A percentile compares a stretch with the other conserved stretches of the same genome.
Conservation (phyloP, 2,113 vertebrate genomes). For the Platysternon megacephalum region DNA sequence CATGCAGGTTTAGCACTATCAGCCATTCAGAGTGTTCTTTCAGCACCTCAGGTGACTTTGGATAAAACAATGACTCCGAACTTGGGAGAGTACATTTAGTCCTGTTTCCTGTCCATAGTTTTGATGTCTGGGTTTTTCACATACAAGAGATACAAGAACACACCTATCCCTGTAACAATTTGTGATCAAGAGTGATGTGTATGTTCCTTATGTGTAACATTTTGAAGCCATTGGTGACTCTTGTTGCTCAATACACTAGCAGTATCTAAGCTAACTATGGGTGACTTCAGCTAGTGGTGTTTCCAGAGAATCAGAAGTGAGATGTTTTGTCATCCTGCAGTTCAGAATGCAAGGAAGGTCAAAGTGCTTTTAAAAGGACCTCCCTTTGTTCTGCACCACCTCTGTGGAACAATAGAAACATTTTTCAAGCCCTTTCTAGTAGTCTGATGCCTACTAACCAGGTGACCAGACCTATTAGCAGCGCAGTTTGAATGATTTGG, state of each 20-base stretch:
- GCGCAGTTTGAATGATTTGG: not conserved
- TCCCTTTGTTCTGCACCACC: slow-evolving; percentile 7
- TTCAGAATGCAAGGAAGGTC: slow-evolving; percentile 30
- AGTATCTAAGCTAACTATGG: not conserved
- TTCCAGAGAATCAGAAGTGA: not conserved
- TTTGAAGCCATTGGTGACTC: not conserved
- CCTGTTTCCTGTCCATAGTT: not conserved
- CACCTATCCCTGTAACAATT: not conserved
- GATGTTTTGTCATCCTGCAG: not conserved
- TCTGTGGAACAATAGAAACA: not conserved
- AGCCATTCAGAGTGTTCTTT: not conserved
- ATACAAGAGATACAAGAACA: not conserved
- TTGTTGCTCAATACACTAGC: not conserved
- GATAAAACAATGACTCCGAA: not conserved
- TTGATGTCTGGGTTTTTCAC: not conserved
- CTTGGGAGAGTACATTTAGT: not conserved
- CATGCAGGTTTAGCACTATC: not conserved
- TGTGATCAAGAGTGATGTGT: not conserved
- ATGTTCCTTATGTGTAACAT: fast-evolving
- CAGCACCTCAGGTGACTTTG: not conserved
- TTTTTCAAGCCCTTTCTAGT: too few species aligned
- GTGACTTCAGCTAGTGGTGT: not conserved
- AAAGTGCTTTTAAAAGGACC: not conserved
- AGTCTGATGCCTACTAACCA: not conserved
- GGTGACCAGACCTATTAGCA: not conserved